phyloP scores from a whole-genome alignment of 1,140 invertebrate genomes.

The Holotrichia oblita region DNA sequence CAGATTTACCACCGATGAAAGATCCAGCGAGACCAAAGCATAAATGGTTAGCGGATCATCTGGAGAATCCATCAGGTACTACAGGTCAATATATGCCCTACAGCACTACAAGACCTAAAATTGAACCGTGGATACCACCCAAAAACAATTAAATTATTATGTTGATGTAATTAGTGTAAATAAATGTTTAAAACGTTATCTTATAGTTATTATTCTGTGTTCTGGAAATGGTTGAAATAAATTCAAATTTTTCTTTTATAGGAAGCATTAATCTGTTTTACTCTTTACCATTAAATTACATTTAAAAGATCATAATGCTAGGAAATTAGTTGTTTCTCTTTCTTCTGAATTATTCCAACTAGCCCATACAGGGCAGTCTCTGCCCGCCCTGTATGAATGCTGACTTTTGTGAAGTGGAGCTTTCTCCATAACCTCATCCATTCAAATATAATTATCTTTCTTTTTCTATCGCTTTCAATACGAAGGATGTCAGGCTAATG shows the following conservation, averaged over 20 bases:
- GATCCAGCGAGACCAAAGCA: slow-evolving; percentile 80
- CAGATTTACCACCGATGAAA: slow-evolving; percentile 77
- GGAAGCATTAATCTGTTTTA: too few relatives aligned
- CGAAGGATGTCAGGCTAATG: too few relatives aligned
- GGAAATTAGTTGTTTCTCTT: too few relatives aligned
- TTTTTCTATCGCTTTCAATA: too few relatives aligned
- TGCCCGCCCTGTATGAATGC: too few relatives aligned
- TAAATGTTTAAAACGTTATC: neutral
- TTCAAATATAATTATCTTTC: too few relatives aligned
- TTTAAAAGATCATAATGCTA: too few relatives aligned
- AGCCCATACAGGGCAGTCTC: too few relatives aligned
- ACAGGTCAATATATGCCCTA: slow-evolving; percentile 87
- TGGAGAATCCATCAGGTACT: slow-evolving; percentile 86
- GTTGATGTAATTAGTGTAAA: neutral
- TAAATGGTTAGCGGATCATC: slow-evolving; percentile 87
- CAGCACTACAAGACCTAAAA: slow-evolving; percentile 84
- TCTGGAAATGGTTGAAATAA: neutral
- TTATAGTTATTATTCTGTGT: neutral
- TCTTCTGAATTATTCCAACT: too few relatives aligned
- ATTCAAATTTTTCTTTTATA: neutral
- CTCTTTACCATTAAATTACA: too few relatives aligned
- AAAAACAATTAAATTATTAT: neutral
- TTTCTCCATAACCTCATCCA: too few relatives aligned
- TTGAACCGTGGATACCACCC: slow-evolving; percentile 83
- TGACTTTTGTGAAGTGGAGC: too few relatives aligned